Evolutionary conservation across 1,140 invertebrate species (phyloP), one percentile per base, ranked within the genome.

Genomic region (Dinoponera quadriceps): DNA sequence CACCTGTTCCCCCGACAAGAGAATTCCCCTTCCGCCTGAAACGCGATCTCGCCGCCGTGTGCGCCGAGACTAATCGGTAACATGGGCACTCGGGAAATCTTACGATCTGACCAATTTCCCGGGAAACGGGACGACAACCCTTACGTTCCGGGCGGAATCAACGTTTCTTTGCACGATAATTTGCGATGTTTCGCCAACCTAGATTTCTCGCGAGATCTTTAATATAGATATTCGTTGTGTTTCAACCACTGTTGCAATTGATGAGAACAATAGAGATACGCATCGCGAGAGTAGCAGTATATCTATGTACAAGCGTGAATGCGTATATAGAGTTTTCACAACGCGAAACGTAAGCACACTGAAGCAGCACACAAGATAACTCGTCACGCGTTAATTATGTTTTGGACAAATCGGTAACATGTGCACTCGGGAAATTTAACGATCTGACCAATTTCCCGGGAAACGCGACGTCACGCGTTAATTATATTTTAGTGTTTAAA

Each of bases 31-130:
- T 66, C 62, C 38, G n/a, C 57, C 73, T 38, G 59, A 68, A 73
- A 62, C 27, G 72, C 57, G 66, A 66, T 86, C 57, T 59, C 18
- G 14, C 54, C 62, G 62, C 22, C 33, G 44, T 55, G 33, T 29
- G 54, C 68, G 18, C 74, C 20, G 55, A 59, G 86, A 84, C 86
- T 88, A 88, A 88, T 88, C 86, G 86, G 86, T 83, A 69, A 59
- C 85, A 74, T 75, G 49, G 86, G 74, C 54, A 83, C 69, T 44
- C 85, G 57, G 77, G 74, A 81, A 87, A 88, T 88, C 82, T 83
- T 22, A 71, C 86, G 85, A 81, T 88, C 86, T 88, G 85, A 87
- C 86, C 86, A 88, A 87, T 88, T 87, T 59, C 63, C 18, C 14
- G 25, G 13, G 16, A 72, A 71, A 73, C 29, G 25, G 2, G 63